phyloP scores from a whole-genome alignment of 2,888 invertebrate species.

The Diadromus collaris region DNA sequence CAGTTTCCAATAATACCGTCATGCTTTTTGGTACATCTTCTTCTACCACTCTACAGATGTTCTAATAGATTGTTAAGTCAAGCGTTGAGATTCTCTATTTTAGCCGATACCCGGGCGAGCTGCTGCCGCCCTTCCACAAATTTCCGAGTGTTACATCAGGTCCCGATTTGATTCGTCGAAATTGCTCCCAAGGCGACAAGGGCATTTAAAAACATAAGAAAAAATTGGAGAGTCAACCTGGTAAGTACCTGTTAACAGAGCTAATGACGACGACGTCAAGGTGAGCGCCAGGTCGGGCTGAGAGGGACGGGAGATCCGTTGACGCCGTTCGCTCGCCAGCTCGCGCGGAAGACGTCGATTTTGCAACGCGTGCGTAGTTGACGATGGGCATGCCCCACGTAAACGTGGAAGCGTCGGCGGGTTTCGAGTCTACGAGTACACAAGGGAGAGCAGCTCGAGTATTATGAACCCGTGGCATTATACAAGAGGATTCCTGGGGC shows the following conservation, averaged over 20 bases:
- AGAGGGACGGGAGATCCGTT: conserved; percentile 23
- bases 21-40: too few relatives aligned
- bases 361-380: conserved; percentile 61
- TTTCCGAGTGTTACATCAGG: too few relatives aligned
- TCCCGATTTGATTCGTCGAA: too few relatives aligned
- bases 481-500: conserved; percentile 43
- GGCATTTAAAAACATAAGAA: too few relatives aligned
- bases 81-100: too few relatives aligned
- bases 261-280: background rate
- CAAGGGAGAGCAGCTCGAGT: conserved; percentile 8
- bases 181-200: too few relatives aligned
- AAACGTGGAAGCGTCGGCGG: conserved; percentile 34
- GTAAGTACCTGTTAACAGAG: conserved; percentile 11
- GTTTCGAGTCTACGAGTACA: conserved; percentile 3
- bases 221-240: conserved; percentile 5
- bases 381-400: conserved; percentile 36
- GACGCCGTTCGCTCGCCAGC: conserved; percentile 35
- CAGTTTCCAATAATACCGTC: too few relatives aligned
- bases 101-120: too few relatives aligned
- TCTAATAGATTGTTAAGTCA: too few relatives aligned
- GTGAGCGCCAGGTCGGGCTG: conserved; percentile 3
- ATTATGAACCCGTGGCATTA: conserved; percentile 19
- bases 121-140: too few relatives aligned
- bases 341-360: conserved; percentile 58
- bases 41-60: too few relatives aligned